Evolutionary conservation across 2,888 invertebrate genomes (phyloP), one percentile per base, ranked within the genome.

Genomic region (Philhelius pedissequus): DNA sequence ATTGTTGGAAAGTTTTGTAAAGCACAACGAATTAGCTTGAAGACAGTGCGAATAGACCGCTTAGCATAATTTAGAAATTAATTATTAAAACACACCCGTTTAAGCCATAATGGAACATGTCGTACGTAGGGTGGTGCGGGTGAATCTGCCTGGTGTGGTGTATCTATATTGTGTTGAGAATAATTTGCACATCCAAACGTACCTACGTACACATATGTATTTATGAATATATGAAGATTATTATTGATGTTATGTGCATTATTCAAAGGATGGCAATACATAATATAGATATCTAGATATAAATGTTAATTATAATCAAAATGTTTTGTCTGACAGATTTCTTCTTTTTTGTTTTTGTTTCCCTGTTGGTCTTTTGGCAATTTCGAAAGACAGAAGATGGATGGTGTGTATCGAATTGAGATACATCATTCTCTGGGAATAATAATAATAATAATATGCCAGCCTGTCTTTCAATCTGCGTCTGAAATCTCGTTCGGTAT

Each of bases 11-110:
- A 77, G 35, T 81, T 73, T 70, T 76, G 70, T 68, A 82, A 71
- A 68, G 71, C 71, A 77, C 30, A 45, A 40, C n/a, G 54, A 77
- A 73, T 77, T 66, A 66, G 58, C 71, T 76, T 62, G 52, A 52
- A 66, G 71, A 35, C 71, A 54, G 35, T 71, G 70, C 50, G 81
- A 68, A 66, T 66, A 76, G 64, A 76, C 52, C 58, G 70, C 76
- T 66, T 77, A 66, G 60, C 71, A 76, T 82, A 70, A 76, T 82
- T 77, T 82, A 52, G 70, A 71, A 76, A 71, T 82, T 82, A 82
- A 77, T 82, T 82, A 82, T 82, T 77, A 45, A 77, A 82, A 66
- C 81, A 60, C 71, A 71, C 60, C 76, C 73, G 35, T 45, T 74
- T 27, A 56, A 56, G 56, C 56, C 54, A 18, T 54, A 1, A 43